phyloP scores from a whole-genome alignment of 2,888 invertebrate genomes.

The Lasius platythorax region DNA sequence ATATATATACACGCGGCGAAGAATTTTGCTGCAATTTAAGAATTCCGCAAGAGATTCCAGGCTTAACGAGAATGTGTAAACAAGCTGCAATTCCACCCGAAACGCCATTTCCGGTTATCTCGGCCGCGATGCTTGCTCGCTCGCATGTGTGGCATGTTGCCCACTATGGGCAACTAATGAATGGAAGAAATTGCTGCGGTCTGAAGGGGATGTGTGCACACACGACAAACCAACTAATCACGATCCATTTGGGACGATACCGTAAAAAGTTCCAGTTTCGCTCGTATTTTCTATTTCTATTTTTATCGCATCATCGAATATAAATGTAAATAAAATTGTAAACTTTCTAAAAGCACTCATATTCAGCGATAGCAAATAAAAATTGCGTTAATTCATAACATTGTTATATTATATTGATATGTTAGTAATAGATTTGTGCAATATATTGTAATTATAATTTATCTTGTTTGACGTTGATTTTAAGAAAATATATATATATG shows the following conservation, averaged over 20 bases:
- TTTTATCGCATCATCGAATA: not conserved
- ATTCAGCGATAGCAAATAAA: not conserved
- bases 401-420: not conserved
- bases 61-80: slow-evolving; percentile 49
- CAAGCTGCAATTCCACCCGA: slow-evolving; percentile 38
- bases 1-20: not conserved
- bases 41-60: slow-evolving; percentile 19
- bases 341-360: not conserved
- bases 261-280: not conserved
- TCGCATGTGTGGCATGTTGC: slow-evolving; percentile 38
- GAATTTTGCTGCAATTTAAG: slow-evolving; percentile 31
- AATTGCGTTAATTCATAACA: not conserved
- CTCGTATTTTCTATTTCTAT: not conserved
- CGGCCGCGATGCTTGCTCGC: slow-evolving; percentile 7
- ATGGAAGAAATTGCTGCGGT: slow-evolving; percentile 45
- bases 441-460: not conserved
- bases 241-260: slow-evolving; percentile 7
- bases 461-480: not conserved
- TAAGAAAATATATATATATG: not conserved
- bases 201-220: slow-evolving; percentile 19
- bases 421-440: not conserved
- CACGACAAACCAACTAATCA: slow-evolving; percentile 44
- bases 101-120: slow-evolving; percentile 52
- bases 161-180: slow-evolving; percentile 37
- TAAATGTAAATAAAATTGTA: not conserved